These are phyloP conservation scores for Hippasteria phrygiana DNA, from an alignment of 53 echinoderm and acorn worm genomes.

Conservation along the genomic window DNA sequence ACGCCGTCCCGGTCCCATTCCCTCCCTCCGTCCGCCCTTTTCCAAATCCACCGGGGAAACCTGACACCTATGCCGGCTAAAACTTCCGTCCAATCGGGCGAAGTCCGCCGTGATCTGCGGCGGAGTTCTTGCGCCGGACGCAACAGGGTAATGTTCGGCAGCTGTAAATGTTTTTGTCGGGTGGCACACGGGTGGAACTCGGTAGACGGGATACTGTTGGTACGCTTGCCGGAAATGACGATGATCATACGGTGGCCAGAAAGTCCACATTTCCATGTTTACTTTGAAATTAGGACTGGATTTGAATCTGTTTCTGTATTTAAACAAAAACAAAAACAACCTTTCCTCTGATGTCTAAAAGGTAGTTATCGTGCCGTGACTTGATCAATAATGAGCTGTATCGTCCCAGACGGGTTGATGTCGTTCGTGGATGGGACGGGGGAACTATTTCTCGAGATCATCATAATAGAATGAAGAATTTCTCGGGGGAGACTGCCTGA, in stretches of 20 bases:
- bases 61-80: slow-evolving; percentile 30
- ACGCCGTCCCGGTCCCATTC: neutral
- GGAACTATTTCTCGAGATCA: slow-evolving; percentile 16
- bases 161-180: neutral
- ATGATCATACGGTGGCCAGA: slow-evolving; percentile 39
- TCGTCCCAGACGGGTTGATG: neutral
- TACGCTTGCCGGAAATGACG: neutral
- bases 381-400: slow-evolving; percentile 25
- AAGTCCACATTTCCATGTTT: slow-evolving; percentile 30
- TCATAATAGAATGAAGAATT: slow-evolving; percentile 5
- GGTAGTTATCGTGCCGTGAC: neutral
- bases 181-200: slow-evolving; percentile 50
- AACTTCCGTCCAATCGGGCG: slow-evolving; percentile 13
- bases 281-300: neutral
- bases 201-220: slow-evolving; percentile 34
- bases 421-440: neutral
- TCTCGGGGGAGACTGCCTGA: slow-evolving; percentile 21
- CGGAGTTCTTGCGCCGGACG: neutral
- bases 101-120: neutral
- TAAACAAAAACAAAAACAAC: neutral
- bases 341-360: neutral
- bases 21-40: neutral
- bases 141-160: neutral
- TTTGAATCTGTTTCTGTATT: neutral
- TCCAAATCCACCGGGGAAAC: slow-evolving; percentile 9